phyloP scores from a whole-genome alignment of 2,113 vertebrate species.

The Anguilla rostrata region DNA sequence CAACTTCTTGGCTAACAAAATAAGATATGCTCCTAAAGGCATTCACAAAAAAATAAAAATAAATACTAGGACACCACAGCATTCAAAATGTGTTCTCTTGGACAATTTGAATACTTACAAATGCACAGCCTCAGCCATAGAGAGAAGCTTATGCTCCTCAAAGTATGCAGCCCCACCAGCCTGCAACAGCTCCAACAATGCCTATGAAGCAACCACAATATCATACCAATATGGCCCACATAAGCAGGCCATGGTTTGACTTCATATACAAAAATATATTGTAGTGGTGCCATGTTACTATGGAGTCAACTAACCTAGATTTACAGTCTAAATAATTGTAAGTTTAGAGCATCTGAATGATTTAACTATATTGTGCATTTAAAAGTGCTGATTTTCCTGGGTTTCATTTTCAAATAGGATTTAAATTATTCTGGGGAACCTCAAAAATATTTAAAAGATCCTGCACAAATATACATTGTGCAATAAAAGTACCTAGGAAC shows the following conservation, averaged over 20 bases:
- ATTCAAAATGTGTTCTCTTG: background rate
- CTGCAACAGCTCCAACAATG: constrained; percentile 29
- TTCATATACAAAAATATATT: no score
- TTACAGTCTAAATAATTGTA: background rate
- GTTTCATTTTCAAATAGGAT: background rate
- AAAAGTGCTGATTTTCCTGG: background rate
- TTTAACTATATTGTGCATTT: background rate
- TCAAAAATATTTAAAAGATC: background rate
- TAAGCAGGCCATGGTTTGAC: no score
- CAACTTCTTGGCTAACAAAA: no score
- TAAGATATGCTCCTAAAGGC: no score
- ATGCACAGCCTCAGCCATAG: constrained; percentile 28
- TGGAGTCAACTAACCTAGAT: background rate
- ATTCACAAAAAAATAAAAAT: background rate
- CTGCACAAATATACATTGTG: background rate
- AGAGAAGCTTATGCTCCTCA: constrained; percentile 25
- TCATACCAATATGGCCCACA: background rate
- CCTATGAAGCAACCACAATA: background rate
- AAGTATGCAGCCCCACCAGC: constrained; percentile 27
- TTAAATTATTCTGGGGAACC: background rate
- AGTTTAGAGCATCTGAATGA: background rate
- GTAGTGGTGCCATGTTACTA: background rate
- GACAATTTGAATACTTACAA: constrained; percentile 18
- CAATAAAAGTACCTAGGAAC: no score
- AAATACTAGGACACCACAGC: background rate